Evolutionary conservation across 2,888 invertebrate genomes (phyloP), one percentile per base, ranked within the genome.

Genomic region (Tenthredo mesomela): DNA sequence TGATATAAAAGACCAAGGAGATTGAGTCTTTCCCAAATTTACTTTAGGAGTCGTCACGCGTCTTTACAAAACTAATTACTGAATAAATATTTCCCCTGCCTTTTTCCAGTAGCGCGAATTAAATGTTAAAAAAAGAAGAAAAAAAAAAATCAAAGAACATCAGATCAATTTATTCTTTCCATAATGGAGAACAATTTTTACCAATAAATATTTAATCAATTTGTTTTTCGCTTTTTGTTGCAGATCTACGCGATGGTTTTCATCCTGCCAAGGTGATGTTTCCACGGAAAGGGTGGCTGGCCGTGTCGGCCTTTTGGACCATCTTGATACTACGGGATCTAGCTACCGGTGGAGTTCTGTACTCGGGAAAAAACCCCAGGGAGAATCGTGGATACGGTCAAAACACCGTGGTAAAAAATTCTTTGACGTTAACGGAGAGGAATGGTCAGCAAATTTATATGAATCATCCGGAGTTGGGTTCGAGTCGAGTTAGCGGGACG

Each of bases 241-340:
- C 89, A 91, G 91, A 85, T 88, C 83, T 87, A 73, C 88, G 89
- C 87, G 73, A 91, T 91, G 91, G 88, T 87, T 86, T 86, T 83
- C 80, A 85, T 84, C 85, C 86, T 85, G 71, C 85, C 87, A 86
- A 90, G 91, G 90, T 91, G 90, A 92, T 92, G 92, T 87, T 88
- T 89, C 89, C 88, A 87, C 87, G 89, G 87, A 87, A 86, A 86
- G 86, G 89, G 87, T 88, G 89, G 88, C 85, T 87, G 92, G 92
- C 91, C 92, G 86, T 91, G n/a, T 87, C 88, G 92, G 90, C 91
- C 91, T 86, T 88, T 84, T 90, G 89, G 89, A 88, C 88, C 25
- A 87, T 88, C 84, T 67, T 87, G 85, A 86, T 86, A 80, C 18
- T 73, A 10, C 43, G 21, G 10, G 77, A 58, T 33, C 50, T 18